Base-by-base conservation (phyloP, 1,140 invertebrate genomes). In the Drosophila micromelanica region DNA sequence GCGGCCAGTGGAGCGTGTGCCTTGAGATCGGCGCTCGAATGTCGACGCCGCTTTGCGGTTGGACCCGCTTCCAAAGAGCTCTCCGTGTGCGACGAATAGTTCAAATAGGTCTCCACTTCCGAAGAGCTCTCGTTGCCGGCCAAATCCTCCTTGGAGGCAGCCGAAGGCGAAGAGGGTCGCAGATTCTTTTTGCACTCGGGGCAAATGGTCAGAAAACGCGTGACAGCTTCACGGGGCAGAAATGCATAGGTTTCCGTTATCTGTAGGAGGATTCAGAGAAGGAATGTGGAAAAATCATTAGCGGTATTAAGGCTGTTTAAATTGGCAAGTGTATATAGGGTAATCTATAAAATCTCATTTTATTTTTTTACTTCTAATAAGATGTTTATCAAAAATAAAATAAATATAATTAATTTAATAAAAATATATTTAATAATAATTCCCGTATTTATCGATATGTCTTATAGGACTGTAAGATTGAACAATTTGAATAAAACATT, bases 191-290 rank as follows among this genome's bases (percentile, higher is more conserved):
- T 97, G 92, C 97, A 98, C 90, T 98, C 97, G n/a, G 96, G 95
- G 92, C 97, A 98, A 70, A 97, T 97, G 80, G 98, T 95, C 30
- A 99, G 95, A 92, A 98, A 99, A 76, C 97, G 95, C 43, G 98
- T 99, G 82, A 99, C 98, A 2, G 98, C 98, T 93, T 99, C 98
- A 35, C 98, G 95, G 1, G 98, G 98, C 60, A 99, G 93, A 90
- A 98, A 99, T 5, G 97, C 97, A 93, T 98, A 98, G 45, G 96
- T 98, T 92, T 99, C 97, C 8, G 97, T 98, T 86, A 99, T 98
- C 98, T 98, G 93, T 30, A 94, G 93, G 80, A 46, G 27, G 2
- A 6, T 5, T 27, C 27, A 27, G 27, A 27, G 27, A 27, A 5
- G 5, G 27, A 27, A 27, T 27, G 27, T 0, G 27, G 27, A 5